Evolutionary conservation across 2,113 vertebrate genomes (phyloP), one percentile per base, ranked within the genome.

Genomic region (Pteruthius melanotis): DNA sequence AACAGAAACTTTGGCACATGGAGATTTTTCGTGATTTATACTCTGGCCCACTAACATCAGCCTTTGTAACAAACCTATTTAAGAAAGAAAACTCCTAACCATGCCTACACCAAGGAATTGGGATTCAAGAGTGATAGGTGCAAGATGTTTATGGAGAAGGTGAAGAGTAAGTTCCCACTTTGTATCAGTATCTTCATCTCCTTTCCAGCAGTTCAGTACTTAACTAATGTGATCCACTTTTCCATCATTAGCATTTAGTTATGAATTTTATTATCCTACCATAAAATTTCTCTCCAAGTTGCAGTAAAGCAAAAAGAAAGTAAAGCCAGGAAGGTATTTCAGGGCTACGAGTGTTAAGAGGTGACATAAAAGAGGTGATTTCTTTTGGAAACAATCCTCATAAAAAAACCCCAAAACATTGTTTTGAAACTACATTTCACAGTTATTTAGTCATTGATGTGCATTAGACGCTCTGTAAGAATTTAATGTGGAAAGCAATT

Each of bases 101-200:
- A 0, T 33, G 42, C 5, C 2, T 13, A 74, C 7, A 37, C 16
- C 14, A 42, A 52, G 10, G 40, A 77, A 28, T 0, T 68, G 57
- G 44, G 20, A 91, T 71, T 66, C 57, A 60, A 56, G 40, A 71
- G 10, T 30, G 19, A 26, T 47, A 39, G 12, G 30, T 52, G 22
- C n/a, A 68, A 75, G n/a, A 52, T 1, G 0, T 13, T 7, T n/a
- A 40, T 8, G 11, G 16, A 68, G 53, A 84, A 87, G 27, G 20
- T 50, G 21, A 53, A 78, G 75, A 84, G 11, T 26, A 75, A 79
- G 8, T 40, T 89, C 40, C 13, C 59, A 30, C 28, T 87, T 81
- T 13, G 2, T 68, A 63, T 72, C 22, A 57, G 15, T 42, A 40
- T 18, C 50, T 89, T 54, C 47, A 50, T n/a, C 17, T 54, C 23